phyloP scores from a whole-genome alignment of 1,140 invertebrate species.

The Sipha flava region DNA sequence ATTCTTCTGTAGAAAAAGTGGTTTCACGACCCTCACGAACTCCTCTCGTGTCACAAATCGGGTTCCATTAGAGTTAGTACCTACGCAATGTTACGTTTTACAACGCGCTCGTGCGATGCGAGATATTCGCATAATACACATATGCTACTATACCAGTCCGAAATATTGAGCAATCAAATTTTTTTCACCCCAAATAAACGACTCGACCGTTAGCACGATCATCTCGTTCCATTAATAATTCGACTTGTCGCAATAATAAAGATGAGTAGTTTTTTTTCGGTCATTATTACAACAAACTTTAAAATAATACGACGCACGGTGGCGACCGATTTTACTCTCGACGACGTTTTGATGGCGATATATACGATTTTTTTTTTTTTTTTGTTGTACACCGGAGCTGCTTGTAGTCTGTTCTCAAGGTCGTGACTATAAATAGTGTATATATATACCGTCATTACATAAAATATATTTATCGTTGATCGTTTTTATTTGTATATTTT shows the following conservation, averaged over 20 bases:
- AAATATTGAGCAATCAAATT: slow-evolving; percentile 9
- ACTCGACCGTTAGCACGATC: too few species aligned
- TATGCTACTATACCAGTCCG: background rate
- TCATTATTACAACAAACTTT: background rate
- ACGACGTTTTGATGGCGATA: background rate
- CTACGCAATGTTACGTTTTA: too few species aligned
- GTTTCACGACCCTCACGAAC: slow-evolving; percentile 14
- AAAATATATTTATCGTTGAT: background rate
- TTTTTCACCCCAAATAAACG: background rate
- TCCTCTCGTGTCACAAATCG: background rate
- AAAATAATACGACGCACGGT: background rate
- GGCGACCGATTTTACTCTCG: background rate
- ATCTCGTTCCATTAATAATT: background rate
- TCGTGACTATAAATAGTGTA: background rate
- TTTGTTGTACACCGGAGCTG: background rate
- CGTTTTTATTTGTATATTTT: background rate
- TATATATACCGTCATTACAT: background rate
- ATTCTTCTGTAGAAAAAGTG: background rate
- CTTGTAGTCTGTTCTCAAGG: background rate
- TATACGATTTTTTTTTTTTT: background rate
- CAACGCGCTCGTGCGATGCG: too few species aligned
- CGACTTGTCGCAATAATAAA: too few species aligned
- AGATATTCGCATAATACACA: too few species aligned
- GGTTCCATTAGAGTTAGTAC: background rate
- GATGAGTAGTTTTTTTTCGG: too few species aligned